Percentiles rank a stretch among this genome's conserved stretches.
These are phyloP conservation scores for Xestoiulus laeticollis DNA, from an alignment of 2,888 invertebrate genomes.

Conservation along the genomic window DNA sequence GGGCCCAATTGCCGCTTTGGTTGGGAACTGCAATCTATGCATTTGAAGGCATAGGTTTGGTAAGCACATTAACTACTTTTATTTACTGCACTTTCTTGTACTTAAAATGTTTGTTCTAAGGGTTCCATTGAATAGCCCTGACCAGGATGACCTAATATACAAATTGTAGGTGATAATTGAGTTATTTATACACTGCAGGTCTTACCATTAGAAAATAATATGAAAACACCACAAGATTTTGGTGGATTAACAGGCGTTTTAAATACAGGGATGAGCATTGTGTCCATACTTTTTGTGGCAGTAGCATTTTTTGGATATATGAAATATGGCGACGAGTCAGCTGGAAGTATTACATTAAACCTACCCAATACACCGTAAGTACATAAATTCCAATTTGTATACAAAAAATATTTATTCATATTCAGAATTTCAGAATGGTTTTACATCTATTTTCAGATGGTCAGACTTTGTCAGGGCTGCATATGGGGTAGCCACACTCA, in stretches of 20 bases:
- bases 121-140: no score
- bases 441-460: background rate
- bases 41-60: conserved; percentile 85
- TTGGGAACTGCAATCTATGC: conserved; percentile 96
- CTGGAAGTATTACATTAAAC: conserved; percentile 67
- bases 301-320: conserved; percentile 69
- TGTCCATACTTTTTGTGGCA: conserved; percentile 65
- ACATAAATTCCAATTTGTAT: no score
- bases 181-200: conserved; percentile 61
- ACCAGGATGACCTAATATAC: no score
- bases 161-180: no score
- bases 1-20: conserved; percentile 81
- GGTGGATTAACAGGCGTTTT: conserved; percentile 66
- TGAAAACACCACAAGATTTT: conserved; percentile 66
- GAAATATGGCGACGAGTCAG: conserved; percentile 64
- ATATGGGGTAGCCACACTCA: conserved; percentile 87
- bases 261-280: conserved; percentile 66
- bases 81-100: background rate
- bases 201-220: conserved; percentile 68
- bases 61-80: conserved; percentile 59
- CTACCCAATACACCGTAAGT: conserved; percentile 62
- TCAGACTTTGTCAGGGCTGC: conserved; percentile 69
- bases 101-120: background rate
- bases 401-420: no score
- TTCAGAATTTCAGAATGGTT: no score